A percentile compares a stretch with the other conserved stretches of the same genome.
Evolutionary conservation across 2,888 invertebrate species (phyloP).

Genomic region (Ectropis crepuscularia): DNA sequence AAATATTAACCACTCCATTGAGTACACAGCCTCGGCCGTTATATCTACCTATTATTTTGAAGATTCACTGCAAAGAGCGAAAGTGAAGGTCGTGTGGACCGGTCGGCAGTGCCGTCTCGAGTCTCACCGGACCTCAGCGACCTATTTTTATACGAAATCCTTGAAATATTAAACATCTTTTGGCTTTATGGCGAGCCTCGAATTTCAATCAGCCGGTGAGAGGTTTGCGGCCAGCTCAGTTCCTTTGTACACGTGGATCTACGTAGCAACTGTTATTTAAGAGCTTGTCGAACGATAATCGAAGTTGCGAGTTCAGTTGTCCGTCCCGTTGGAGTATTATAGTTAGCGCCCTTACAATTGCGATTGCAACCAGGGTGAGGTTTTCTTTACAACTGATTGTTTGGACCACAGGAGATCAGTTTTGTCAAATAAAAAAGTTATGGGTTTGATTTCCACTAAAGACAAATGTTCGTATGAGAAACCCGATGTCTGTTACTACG

Average conservation of each 20-base stretch:
- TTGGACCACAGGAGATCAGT: too few relatives aligned
- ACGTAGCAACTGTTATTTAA: background rate
- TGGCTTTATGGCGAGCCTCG: slow-evolving; percentile 37
- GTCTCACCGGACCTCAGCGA: slow-evolving; percentile 35
- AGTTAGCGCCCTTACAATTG: too few relatives aligned
- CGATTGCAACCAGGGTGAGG: too few relatives aligned
- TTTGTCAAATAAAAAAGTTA: too few relatives aligned
- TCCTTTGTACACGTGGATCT: slow-evolving; percentile 33
- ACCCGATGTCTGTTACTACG: too few relatives aligned
- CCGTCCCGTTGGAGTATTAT: too few relatives aligned
- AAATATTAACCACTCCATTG: slow-evolving; percentile 1
- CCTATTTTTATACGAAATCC: slow-evolving; percentile 41
- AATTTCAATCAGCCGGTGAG: slow-evolving; percentile 39
- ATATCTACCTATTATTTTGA: slow-evolving; percentile 20
- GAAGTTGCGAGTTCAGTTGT: too few relatives aligned
- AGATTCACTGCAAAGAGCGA: slow-evolving; percentile 66
- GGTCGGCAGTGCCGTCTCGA: slow-evolving; percentile 40
- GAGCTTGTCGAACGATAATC: too few relatives aligned
- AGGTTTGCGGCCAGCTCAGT: slow-evolving; percentile 27
- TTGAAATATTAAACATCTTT: slow-evolving; percentile 42
- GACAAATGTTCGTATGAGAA: too few relatives aligned
- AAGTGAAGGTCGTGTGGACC: slow-evolving; percentile 63
- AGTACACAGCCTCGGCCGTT: slow-evolving; percentile 2
- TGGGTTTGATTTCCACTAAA: too few relatives aligned
- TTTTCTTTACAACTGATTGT: too few relatives aligned